These are phyloP conservation scores for Sialis fuliginosa DNA, from an alignment of 2,888 invertebrate species.

Conservation along the genomic window DNA sequence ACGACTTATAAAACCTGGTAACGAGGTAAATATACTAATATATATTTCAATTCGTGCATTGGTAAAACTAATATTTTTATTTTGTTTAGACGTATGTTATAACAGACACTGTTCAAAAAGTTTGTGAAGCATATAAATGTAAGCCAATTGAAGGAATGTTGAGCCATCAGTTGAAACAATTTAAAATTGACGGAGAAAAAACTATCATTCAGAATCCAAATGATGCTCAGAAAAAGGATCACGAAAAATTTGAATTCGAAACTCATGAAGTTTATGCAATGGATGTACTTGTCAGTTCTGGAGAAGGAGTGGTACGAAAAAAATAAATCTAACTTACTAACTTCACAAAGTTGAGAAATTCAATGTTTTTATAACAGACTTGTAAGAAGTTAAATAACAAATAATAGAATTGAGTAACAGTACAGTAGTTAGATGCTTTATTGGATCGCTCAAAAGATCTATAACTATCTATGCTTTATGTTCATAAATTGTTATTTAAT, in stretches of 20 bases:
- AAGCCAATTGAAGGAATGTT: constrained; percentile 90
- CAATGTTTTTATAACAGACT: too few species aligned
- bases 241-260: constrained; percentile 91
- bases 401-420: neutral
- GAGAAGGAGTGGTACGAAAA: constrained; percentile 69
- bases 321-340: neutral
- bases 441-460: neutral
- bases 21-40: constrained; percentile 44
- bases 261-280: constrained; percentile 96
- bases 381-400: too few species aligned
- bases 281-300: constrained; percentile 93
- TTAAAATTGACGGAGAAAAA: constrained; percentile 95
- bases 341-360: too few species aligned
- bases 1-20: constrained; percentile 77
- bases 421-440: constrained; percentile 13
- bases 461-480: neutral
- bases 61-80: neutral
- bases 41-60: constrained; percentile 5
- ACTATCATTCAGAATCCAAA: constrained; percentile 94
- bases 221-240: constrained; percentile 91
- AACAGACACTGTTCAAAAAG: constrained; percentile 84
- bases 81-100: constrained; percentile 62
- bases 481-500: neutral
- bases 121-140: constrained; percentile 83
- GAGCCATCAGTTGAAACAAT: constrained; percentile 89